These are phyloP conservation scores for Sus cebifrons DNA, from an alignment of 2,797 vertebrate species.

Conservation along the genomic window DNA sequence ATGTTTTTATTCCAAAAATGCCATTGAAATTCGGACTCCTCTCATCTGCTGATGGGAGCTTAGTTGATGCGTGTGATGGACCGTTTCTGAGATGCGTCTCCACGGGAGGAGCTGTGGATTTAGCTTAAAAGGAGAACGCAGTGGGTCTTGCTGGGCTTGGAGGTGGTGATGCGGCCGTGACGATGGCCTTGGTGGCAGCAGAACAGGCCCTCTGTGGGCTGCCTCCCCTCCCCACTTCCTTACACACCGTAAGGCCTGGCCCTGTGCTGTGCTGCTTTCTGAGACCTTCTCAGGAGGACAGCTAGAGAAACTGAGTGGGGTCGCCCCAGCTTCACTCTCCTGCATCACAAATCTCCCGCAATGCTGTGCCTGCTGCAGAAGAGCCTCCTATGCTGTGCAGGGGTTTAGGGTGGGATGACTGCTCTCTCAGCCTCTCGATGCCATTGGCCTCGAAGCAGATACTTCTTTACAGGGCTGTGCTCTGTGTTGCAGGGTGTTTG, in stretches of 20 bases:
- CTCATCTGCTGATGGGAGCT: neutral
- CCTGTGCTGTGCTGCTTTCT: neutral
- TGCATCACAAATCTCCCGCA: accelerated
- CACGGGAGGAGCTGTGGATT: neutral
- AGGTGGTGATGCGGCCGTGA: neutral
- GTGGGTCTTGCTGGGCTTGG: too few species aligned
- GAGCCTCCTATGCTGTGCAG: neutral
- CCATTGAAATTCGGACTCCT: neutral
- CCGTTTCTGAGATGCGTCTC: neutral
- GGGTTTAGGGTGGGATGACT: neutral
- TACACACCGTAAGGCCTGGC: too few species aligned
- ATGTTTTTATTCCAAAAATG: neutral
- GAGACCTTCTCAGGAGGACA: neutral
- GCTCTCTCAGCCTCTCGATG: neutral
- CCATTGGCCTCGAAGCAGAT: neutral
- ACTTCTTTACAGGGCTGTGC: neutral
- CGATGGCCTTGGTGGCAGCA: too few species aligned
- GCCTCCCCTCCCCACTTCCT: too few species aligned
- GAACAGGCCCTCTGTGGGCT: too few species aligned
- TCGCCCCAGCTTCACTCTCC: neutral
- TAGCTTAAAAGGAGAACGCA: neutral
- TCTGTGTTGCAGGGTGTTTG: neutral
- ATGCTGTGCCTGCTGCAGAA: accelerated
- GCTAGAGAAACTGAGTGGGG: too few species aligned
- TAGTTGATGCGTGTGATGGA: accelerated